Conservation (phyloP, 1,140 invertebrate genomes). For the Odontomachus brunneus region DNA sequence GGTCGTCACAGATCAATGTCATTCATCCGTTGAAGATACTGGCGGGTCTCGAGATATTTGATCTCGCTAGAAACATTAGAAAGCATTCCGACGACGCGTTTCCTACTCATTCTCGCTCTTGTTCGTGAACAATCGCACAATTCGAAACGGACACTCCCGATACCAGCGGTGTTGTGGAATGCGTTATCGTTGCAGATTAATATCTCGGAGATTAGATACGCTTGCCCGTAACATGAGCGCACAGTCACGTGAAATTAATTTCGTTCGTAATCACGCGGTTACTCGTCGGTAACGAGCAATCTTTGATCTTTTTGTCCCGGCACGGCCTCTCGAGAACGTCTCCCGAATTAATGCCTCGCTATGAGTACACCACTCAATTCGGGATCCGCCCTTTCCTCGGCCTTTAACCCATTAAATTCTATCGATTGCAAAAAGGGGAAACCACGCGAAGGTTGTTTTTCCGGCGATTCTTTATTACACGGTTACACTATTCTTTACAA, state of each 20-base stretch:
- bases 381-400: background rate
- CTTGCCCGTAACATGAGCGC: constrained; percentile 16
- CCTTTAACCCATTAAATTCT: constrained; percentile 1
- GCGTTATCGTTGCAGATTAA: constrained; percentile 69
- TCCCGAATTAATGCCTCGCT: constrained; percentile 3
- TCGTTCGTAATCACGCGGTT: constrained; percentile 25
- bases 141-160: background rate
- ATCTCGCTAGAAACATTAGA: constrained; percentile 30
- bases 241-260: constrained; percentile 61
- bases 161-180: background rate
- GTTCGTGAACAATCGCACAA: constrained; percentile 42
- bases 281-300: constrained; percentile 41
- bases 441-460: constrained; percentile 4
- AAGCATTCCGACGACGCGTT: constrained; percentile 40
- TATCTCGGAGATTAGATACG: constrained; percentile 74
- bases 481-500: too few relatives aligned
- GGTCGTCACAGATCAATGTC: background rate
- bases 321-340: background rate
- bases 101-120: constrained; percentile 36
- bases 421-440: constrained; percentile 18
- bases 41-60: constrained; percentile 11
- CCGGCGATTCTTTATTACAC: background rate
- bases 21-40: background rate
- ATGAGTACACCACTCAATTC: background rate
- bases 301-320: background rate